These are phyloP conservation scores for Erynnis tages DNA, from an alignment of 2,888 invertebrate species.

Conservation along the genomic window DNA sequence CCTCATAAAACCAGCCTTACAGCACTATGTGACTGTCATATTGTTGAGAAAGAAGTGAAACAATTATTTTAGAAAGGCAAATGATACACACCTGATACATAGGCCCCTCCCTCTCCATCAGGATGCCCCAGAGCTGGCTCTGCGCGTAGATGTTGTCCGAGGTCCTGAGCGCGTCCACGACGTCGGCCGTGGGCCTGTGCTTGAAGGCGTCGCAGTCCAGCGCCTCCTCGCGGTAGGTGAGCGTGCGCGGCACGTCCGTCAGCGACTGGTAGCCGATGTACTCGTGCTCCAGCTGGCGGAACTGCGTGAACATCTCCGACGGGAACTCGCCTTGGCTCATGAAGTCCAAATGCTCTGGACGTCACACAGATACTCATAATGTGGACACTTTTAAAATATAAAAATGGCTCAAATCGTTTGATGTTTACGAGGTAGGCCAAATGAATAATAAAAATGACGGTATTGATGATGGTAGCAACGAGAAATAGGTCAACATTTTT, in stretches of 20 bases:
- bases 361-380: no score
- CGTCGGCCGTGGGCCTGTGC: slow-evolving; percentile 86
- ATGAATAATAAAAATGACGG: no score
- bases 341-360: slow-evolving; percentile 98
- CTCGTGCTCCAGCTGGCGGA: slow-evolving; percentile 94
- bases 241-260: slow-evolving; percentile 94
- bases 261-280: slow-evolving; percentile 97
- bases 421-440: no score
- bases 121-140: slow-evolving; percentile 91
- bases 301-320: slow-evolving; percentile 88
- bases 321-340: slow-evolving; percentile 91
- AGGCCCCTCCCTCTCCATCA: slow-evolving; percentile 90
- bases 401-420: no score
- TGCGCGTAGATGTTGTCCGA: slow-evolving; percentile 89
- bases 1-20: no score
- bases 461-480: no score
- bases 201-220: slow-evolving; percentile 80
- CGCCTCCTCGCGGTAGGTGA: slow-evolving; percentile 86
- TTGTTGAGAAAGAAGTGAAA: no score
- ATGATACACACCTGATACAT: slow-evolving; percentile 84
- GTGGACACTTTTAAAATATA: no score
- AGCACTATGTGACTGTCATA: no score
- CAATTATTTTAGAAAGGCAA: background rate
- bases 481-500: no score
- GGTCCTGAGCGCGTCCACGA: slow-evolving; percentile 86